Evolutionary conservation across 2,797 vertebrate species (phyloP).

Genomic region (Leucoraja ocellata): DNA sequence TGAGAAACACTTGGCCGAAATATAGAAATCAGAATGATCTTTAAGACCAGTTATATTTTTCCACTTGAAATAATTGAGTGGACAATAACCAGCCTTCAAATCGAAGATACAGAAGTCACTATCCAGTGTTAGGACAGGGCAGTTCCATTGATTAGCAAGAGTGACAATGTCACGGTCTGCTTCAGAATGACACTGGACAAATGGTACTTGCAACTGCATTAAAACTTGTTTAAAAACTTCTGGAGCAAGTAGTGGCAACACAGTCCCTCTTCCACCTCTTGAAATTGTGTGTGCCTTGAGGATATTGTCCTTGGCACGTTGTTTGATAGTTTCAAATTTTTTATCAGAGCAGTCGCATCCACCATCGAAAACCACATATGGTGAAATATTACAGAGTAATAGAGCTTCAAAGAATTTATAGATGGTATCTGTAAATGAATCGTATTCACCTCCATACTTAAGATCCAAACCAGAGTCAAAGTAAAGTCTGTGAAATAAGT

Average conservation of each 20-base stretch:
- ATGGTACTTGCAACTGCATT: constrained; percentile 59
- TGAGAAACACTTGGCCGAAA: constrained; percentile 69
- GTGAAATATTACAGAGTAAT: constrained; percentile 64
- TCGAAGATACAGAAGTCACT: constrained; percentile 93
- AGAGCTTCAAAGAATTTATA: constrained; percentile 67
- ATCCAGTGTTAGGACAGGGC: constrained; percentile 81
- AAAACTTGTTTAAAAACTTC: constrained; percentile 77
- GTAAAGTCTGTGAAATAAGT: constrained; percentile 76
- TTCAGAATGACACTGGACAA: constrained; percentile 81
- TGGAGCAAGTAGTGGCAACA: constrained; percentile 71
- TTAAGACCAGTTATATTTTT: constrained; percentile 49
- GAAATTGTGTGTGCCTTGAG: constrained; percentile 63
- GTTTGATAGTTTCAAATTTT: constrained; percentile 71
- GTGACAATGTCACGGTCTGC: constrained; percentile 84
- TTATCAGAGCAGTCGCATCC: constrained; percentile 77
- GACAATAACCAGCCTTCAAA: constrained; percentile 76
- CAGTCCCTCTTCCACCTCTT: constrained; percentile 54
- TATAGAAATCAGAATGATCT: constrained; percentile 55
- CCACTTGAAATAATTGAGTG: constrained; percentile 78
- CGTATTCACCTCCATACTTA: constrained; percentile 80
- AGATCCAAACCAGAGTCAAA: constrained; percentile 68
- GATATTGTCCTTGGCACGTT: constrained; percentile 71
- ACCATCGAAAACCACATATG: constrained; percentile 85
- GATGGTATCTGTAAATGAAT: constrained; percentile 60
- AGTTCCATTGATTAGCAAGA: constrained; percentile 80